Evolutionary conservation across 2,113 vertebrate species (phyloP), one percentile per base, ranked within the genome.

Genomic region (Copsychus sechellarum): DNA sequence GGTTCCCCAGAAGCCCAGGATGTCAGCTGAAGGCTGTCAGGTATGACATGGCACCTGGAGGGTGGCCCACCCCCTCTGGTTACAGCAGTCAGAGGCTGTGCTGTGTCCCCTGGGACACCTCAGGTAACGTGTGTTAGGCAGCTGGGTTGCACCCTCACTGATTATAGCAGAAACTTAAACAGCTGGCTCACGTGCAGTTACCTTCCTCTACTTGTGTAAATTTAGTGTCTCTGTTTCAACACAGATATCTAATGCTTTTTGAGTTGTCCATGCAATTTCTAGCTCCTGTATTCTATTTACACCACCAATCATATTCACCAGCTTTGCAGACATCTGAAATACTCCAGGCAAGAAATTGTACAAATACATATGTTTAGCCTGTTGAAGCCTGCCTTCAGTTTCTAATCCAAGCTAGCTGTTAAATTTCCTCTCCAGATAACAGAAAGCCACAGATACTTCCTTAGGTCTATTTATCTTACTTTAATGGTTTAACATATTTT

Each of bases 61-160:
- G 12, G 24, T 14, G 3, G 31, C 5, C 11, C 25, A 54, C 18
- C 24, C 2, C 9, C 22, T 78, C 54, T 70, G 45, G 3, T 72
- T 36, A 45, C 8, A 45, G 31, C 40, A 7, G 9, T 8, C 1
- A 0, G 8, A 65, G 36, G 23, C 13, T 22, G 1, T 26, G 31
- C 28, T 43, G 20, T 9, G 12, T 33, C 40, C 18, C 19, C n/a
- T 53, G n/a, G 14, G 18, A 4, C 18, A 15, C 50, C 24, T 74
- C 38, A 78, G 23, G 23, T 42, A 33, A 25, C 0, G 1, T 24
- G 7, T 11, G 0, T 29, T 51, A 48, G 22, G 29, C 21, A 64
- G 10, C 17, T 51, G 47, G 81, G 9, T n/a, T 47, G 6, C 26
- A 47, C 9, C 25, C 29, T 78, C 36, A 17, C 2, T 56, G 22